phyloP scores from a whole-genome alignment of 2,888 invertebrate genomes.

The Rhamnusium bicolor region DNA sequence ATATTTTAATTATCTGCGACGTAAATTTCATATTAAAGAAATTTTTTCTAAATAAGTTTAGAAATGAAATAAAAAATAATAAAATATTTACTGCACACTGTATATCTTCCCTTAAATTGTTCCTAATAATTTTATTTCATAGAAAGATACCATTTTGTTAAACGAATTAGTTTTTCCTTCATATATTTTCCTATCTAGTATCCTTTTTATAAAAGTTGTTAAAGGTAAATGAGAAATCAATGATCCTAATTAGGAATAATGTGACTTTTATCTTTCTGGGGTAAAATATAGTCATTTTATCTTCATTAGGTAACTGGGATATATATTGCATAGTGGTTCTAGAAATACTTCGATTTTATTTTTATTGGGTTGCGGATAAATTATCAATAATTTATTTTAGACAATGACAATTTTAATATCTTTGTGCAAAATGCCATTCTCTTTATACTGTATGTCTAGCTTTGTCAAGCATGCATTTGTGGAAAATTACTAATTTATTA shows the following conservation, averaged over 20 bases:
- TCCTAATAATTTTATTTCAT: too few relatives aligned
- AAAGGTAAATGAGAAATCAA: conserved; percentile 26
- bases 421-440: too few relatives aligned
- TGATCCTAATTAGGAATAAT: conserved; percentile 24
- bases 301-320: conserved; percentile 24
- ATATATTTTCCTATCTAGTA: neutral
- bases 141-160: neutral
- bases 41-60: too few relatives aligned
- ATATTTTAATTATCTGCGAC: too few relatives aligned
- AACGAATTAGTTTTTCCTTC: neutral
- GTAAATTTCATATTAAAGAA: too few relatives aligned
- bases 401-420: neutral
- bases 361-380: conserved; percentile 5
- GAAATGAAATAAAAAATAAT: too few relatives aligned
- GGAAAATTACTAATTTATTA: neutral
- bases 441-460: too few relatives aligned
- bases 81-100: too few relatives aligned
- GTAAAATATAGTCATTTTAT: conserved; percentile 22
- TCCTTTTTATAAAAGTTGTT: conserved; percentile 8
- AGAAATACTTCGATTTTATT: conserved; percentile 2
- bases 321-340: conserved; percentile 4
- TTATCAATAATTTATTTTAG: neutral
- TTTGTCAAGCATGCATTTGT: neutral
- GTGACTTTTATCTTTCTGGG: conserved; percentile 1
- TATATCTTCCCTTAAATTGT: too few relatives aligned